Evolutionary conservation across 2,113 vertebrate species (phyloP).

Genomic region (Dicerorhinus sumatrensis): DNA sequence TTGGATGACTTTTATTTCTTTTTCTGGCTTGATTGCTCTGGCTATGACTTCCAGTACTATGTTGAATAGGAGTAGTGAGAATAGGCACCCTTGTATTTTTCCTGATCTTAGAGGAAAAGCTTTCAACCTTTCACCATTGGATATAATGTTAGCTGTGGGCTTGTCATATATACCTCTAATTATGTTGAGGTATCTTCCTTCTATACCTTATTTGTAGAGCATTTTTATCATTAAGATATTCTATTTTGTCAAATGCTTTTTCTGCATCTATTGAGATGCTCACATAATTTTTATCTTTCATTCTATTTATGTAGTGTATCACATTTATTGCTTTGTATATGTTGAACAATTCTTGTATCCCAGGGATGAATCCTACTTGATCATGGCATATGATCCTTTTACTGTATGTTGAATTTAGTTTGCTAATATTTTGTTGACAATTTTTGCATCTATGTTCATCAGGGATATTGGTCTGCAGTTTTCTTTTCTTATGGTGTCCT

Average conservation of each 20-base stretch:
- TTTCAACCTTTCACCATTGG: neutral
- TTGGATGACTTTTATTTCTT: neutral
- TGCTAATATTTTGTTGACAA: neutral
- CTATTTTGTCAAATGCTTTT: neutral
- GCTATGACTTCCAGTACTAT: neutral
- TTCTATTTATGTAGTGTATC: neutral
- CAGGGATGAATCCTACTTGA: neutral
- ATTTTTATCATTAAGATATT: neutral
- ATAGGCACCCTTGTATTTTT: neutral
- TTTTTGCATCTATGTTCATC: neutral
- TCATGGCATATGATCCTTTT: neutral
- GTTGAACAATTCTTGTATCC: neutral
- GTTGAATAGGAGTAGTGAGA: neutral
- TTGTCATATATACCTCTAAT: neutral
- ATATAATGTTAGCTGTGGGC: neutral
- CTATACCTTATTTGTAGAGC: neutral
- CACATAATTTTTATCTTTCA: neutral
- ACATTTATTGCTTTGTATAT: neutral
- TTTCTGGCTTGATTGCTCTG: neutral
- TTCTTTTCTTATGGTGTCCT: neutral
- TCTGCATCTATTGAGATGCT: neutral
- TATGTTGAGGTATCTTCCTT: neutral
- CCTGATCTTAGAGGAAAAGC: neutral
- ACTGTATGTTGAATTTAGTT: neutral
- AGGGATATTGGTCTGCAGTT: neutral